phyloP scores from a whole-genome alignment of 2,888 invertebrate species.

The Subacronicta megacephala region DNA sequence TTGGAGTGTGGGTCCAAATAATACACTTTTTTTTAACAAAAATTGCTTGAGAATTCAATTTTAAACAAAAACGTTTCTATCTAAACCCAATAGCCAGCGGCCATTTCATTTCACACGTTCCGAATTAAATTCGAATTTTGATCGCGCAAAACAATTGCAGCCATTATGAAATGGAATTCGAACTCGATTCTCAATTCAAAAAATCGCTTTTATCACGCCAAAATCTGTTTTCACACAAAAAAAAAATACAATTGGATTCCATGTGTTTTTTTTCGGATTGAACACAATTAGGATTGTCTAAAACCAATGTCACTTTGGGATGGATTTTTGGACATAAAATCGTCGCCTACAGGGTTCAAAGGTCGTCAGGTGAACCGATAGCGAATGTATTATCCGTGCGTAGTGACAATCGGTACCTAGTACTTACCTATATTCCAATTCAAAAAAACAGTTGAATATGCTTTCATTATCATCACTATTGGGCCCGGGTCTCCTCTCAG shows the following conservation, averaged over 20 bases:
- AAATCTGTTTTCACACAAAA: constrained; percentile 12
- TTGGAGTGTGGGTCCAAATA: too few species aligned
- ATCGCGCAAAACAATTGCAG: constrained; percentile 24
- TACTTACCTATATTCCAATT: too few species aligned
- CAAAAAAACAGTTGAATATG: too few species aligned
- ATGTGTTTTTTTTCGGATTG: constrained; percentile 6
- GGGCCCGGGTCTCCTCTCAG: too few species aligned
- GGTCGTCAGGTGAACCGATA: constrained; percentile 7
- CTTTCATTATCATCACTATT: too few species aligned
- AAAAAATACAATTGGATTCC: constrained; percentile 25
- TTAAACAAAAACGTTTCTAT: neutral
- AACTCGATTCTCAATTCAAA: constrained; percentile 5
- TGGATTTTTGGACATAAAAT: too few species aligned
- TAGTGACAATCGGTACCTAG: too few species aligned
- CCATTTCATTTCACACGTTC: constrained; percentile 17
- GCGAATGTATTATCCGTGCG: too few species aligned
- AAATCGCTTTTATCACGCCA: constrained; percentile 3
- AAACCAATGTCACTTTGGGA: neutral
- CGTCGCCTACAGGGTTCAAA: neutral
- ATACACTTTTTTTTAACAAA: neutral
- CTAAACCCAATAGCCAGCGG: constrained; percentile 1
- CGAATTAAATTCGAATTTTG: constrained; percentile 23
- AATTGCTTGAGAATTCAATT: neutral
- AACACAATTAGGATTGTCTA: constrained; percentile 16
- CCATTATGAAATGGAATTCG: constrained; percentile 20